A percentile compares a stretch with the other conserved stretches of the same genome.
Conservation (phyloP, 2,888 invertebrate species). For the Trissolcus brochymenae region DNA sequence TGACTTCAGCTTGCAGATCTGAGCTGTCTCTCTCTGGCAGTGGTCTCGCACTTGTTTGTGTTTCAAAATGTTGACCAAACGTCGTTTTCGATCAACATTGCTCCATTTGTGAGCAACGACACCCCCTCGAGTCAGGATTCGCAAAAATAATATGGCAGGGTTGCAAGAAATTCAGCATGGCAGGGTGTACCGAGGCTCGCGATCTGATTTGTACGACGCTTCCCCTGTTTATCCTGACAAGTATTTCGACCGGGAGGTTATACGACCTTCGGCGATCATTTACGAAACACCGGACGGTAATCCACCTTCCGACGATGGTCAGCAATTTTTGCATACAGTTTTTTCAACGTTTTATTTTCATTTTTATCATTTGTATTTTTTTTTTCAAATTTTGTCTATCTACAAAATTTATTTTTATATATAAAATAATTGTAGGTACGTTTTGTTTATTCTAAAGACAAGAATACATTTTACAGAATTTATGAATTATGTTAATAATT, state of each 20-base stretch:
- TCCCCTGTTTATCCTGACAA: conserved; percentile 58
- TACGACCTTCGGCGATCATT: conserved; percentile 68
- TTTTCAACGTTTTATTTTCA: not conserved
- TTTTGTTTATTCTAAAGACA: no score
- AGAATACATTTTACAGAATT: no score
- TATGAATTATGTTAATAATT: no score
- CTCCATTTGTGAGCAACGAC: not conserved
- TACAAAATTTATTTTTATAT: no score
- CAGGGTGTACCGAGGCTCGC: conserved; percentile 67
- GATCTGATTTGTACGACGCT: conserved; percentile 60
- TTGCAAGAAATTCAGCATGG: conserved; percentile 64
- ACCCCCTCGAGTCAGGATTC: no score
- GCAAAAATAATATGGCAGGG: conserved; percentile 62
- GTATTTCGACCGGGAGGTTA: conserved; percentile 71
- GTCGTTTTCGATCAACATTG: not conserved
- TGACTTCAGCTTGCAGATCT: not conserved
- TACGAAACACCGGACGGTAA: conserved; percentile 68
- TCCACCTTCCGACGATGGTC: conserved; percentile 69
- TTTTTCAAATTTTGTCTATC: no score
- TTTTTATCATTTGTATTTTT: no score
- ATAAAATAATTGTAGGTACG: no score
- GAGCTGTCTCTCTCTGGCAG: not conserved
- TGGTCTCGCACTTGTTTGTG: not conserved
- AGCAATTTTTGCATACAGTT: not conserved
- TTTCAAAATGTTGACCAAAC: conserved; percentile 5